Conservation (phyloP, 1,140 invertebrate genomes). For the Drosophila asahinai region DNA sequence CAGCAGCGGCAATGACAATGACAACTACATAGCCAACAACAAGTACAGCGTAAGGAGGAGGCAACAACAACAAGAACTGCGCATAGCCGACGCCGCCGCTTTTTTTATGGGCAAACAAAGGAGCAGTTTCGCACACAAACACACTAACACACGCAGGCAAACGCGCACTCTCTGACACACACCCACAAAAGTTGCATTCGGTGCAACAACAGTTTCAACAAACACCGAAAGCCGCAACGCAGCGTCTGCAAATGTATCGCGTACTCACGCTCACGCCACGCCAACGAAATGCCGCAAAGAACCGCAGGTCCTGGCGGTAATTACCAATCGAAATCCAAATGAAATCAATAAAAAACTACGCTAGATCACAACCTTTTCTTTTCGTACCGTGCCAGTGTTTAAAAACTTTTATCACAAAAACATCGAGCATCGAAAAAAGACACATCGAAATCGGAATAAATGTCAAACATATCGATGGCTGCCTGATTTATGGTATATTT, state of each 20-base stretch:
- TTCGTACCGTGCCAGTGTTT: constrained; percentile 15
- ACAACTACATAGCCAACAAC: constrained; percentile 53
- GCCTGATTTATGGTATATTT: background rate
- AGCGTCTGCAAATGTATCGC: constrained; percentile 1
- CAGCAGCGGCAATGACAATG: constrained; percentile 56
- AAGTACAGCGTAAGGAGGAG: constrained; percentile 42
- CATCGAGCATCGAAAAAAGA: background rate
- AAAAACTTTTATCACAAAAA: background rate
- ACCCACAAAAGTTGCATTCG: constrained; percentile 32
- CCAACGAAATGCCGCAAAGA: constrained; percentile 4
- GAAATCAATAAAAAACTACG: constrained; percentile 15
- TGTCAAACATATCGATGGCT: background rate
- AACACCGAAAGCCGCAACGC: constrained; percentile 4
- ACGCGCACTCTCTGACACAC: constrained; percentile 34
- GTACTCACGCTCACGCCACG: constrained; percentile 16
- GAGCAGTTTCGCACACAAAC: constrained; percentile 66
- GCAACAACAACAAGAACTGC: constrained; percentile 55
- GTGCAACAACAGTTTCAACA: constrained; percentile 19
- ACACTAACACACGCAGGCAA: constrained; percentile 34
- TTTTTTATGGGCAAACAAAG: constrained; percentile 74
- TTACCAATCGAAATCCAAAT: constrained; percentile 8
- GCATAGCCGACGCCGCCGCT: constrained; percentile 61
- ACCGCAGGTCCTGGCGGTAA: constrained; percentile 6
- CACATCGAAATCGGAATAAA: constrained; percentile 1
- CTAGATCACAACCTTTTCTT: constrained; percentile 22